Evolutionary conservation across 2,888 invertebrate genomes (phyloP).

Genomic region (Ellobium chinense): DNA sequence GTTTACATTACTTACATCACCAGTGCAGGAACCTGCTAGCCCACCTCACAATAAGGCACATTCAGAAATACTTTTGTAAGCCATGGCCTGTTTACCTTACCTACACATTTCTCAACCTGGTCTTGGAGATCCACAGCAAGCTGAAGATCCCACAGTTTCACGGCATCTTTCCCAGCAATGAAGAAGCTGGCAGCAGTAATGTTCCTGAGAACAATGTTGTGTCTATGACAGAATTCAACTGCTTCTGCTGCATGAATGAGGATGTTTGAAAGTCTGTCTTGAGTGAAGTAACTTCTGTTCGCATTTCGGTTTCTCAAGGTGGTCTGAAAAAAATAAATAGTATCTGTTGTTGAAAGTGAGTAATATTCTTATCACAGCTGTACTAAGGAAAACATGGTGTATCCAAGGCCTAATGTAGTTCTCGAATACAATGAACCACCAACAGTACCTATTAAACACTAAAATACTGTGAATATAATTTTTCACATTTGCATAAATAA

Average conservation of each 20-base stretch:
- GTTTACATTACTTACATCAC: too few relatives aligned
- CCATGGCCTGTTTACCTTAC: conserved; percentile 15
- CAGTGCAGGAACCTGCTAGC: too few relatives aligned
- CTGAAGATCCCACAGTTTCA: conserved; percentile 44
- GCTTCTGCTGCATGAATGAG: conserved; percentile 16
- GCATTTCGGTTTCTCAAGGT: background rate
- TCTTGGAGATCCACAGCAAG: conserved; percentile 23
- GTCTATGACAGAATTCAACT: conserved; percentile 35
- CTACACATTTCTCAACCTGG: background rate
- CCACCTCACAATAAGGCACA: background rate
- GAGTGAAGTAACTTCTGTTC: background rate
- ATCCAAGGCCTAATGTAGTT: too few relatives aligned
- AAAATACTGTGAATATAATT: too few relatives aligned
- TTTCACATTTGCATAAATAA: too few relatives aligned
- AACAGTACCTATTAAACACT: too few relatives aligned
- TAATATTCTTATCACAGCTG: too few relatives aligned
- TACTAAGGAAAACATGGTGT: too few relatives aligned
- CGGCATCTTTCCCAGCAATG: background rate
- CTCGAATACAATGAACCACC: too few relatives aligned
- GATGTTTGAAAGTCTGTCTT: background rate
- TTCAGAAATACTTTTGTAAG: background rate
- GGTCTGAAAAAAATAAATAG: background rate
- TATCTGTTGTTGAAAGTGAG: too few relatives aligned
- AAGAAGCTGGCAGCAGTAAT: conserved; percentile 45
- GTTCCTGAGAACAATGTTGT: conserved; percentile 40